Evolutionary conservation across 2,113 vertebrate genomes (phyloP).

Genomic region (Spea bombifrons): DNA sequence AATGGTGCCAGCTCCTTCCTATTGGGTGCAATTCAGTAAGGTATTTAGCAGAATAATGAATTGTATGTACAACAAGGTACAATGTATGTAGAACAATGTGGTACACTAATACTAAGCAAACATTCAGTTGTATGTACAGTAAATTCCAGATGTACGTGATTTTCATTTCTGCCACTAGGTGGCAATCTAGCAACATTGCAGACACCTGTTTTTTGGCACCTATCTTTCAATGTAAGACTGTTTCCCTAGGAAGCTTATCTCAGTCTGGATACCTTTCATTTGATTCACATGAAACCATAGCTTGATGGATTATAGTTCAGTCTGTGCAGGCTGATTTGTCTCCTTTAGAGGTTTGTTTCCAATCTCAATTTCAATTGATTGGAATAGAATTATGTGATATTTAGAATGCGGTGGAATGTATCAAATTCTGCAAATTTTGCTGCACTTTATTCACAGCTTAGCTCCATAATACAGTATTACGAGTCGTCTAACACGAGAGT

Average conservation of each 20-base stretch:
- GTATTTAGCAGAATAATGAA: too few species aligned
- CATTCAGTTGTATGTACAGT: too few species aligned
- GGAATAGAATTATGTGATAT: neutral
- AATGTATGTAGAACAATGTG: too few species aligned
- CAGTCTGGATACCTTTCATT: constrained; percentile 1
- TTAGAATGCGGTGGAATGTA: neutral
- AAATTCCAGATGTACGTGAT: too few species aligned
- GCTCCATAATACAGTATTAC: too few species aligned
- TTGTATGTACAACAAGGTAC: too few species aligned
- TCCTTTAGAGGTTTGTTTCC: neutral
- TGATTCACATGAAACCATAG: constrained; percentile 2
- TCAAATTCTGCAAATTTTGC: neutral
- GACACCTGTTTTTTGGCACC: neutral
- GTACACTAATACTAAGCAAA: too few species aligned
- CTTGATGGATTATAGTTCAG: neutral
- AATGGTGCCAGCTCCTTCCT: too few species aligned
- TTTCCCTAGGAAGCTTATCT: too few species aligned
- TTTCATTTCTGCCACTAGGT: neutral
- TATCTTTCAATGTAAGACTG: too few species aligned
- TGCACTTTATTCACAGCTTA: neutral
- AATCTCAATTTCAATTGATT: neutral
- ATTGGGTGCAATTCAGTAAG: too few species aligned
- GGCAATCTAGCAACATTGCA: neutral
- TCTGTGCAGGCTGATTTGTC: neutral
- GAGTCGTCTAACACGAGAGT: neutral